These are phyloP conservation scores for Autographa pulchrina DNA, from an alignment of 2,888 invertebrate species.

Conservation along the genomic window DNA sequence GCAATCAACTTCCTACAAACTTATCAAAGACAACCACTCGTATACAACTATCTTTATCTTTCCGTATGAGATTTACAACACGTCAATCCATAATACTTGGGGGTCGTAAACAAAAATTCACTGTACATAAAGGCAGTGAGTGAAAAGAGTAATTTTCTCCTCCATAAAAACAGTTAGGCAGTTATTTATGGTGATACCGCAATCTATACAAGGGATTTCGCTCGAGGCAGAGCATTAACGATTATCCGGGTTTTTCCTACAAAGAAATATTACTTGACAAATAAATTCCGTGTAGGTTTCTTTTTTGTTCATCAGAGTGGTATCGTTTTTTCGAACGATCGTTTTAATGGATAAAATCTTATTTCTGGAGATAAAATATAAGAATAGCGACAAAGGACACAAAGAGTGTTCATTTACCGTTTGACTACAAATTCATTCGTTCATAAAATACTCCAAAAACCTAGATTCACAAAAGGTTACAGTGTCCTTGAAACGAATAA, in stretches of 20 bases:
- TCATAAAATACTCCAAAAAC: conserved; percentile 28
- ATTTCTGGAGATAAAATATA: conserved; percentile 22
- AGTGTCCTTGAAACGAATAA: conserved; percentile 39
- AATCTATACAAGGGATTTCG: conserved; percentile 87
- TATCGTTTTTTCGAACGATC: conserved; percentile 52
- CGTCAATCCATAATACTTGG: conserved; percentile 61
- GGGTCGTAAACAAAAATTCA: conserved; percentile 78
- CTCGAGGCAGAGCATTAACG: conserved; percentile 85
- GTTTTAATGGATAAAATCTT: conserved; percentile 40
- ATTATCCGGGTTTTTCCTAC: conserved; percentile 82
- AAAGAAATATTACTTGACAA: conserved; percentile 87
- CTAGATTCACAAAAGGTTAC: conserved; percentile 25
- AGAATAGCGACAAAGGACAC: background rate
- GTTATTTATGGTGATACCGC: conserved; percentile 88
- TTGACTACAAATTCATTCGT: conserved; percentile 34
- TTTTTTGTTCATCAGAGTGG: conserved; percentile 74
- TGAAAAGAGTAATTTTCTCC: conserved; percentile 84
- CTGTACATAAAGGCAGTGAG: conserved; percentile 83
- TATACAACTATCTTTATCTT: conserved; percentile 58
- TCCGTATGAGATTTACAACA: conserved; percentile 52
- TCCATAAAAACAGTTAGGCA: conserved; percentile 87
- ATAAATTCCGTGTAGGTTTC: conserved; percentile 79
- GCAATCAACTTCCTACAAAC: conserved; percentile 50
- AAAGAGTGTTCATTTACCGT: conserved; percentile 6
- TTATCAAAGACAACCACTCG: conserved; percentile 57